Evolutionary conservation across 2,797 vertebrate species (phyloP).

Genomic region (Myoxocephalus aenaeus): DNA sequence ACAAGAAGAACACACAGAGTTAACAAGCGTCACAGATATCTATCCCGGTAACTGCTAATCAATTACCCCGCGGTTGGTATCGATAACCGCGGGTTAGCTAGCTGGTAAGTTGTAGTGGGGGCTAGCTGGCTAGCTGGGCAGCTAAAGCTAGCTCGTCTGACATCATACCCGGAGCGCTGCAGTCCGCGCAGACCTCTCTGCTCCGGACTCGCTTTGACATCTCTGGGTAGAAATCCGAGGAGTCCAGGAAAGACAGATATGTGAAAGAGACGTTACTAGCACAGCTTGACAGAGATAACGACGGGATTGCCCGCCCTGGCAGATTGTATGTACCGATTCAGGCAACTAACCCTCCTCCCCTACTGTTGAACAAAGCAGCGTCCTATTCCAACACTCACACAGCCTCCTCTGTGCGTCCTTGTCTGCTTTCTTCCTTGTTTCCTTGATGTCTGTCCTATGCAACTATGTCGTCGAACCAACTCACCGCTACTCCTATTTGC

Average conservation of each 20-base stretch:
- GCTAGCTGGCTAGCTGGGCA: conserved; percentile 65
- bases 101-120: conserved; percentile 26
- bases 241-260: conserved; percentile 42
- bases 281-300: conserved; percentile 6
- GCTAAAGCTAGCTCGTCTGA: conserved; percentile 73
- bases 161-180: conserved; percentile 92
- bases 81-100: conserved; percentile 30
- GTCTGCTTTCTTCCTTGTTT: conserved; percentile 43
- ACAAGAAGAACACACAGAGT: not conserved
- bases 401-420: conserved; percentile 41
- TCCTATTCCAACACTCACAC: conserved; percentile 55
- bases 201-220: conserved; percentile 96
- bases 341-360: conserved; percentile 63
- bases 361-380: conserved; percentile 77
- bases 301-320: conserved; percentile 11
- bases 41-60: not conserved
- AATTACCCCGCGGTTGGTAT: not conserved
- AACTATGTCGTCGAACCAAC: not conserved
- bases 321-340: conserved; percentile 29
- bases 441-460: not conserved
- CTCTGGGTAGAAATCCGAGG: conserved; percentile 59
- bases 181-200: conserved; percentile 97
- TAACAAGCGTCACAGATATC: not conserved
- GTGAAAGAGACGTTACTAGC: not conserved
- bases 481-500: not conserved